These are phyloP conservation scores for Cynopterus brachyotis DNA, from an alignment of 2,113 vertebrate species.

Conservation along the genomic window DNA sequence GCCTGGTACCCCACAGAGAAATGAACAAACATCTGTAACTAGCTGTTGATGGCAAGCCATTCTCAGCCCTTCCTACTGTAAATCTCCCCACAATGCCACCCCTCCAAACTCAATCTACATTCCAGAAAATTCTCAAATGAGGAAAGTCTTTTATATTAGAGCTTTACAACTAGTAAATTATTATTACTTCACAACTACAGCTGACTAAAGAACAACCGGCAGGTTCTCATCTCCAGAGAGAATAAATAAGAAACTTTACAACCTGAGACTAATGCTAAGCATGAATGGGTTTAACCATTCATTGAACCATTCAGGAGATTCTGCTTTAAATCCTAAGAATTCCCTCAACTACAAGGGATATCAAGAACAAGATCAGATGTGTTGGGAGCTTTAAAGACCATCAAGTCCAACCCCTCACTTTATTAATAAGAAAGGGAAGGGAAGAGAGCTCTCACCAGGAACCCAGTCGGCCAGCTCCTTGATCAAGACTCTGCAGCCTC, in stretches of 20 bases:
- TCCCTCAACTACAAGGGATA: not conserved
- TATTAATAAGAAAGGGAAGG: not conserved
- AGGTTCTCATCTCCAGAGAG: conserved; percentile 68
- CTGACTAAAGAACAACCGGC: conserved; percentile 72
- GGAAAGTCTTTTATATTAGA: conserved; percentile 65
- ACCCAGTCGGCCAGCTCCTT: not conserved
- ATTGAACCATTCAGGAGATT: not conserved
- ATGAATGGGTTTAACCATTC: conserved; percentile 49
- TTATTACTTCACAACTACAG: conserved; percentile 44
- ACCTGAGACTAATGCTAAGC: conserved; percentile 67
- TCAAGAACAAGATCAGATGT: not conserved
- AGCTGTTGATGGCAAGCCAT: not conserved
- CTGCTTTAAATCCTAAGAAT: not conserved
- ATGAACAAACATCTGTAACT: not conserved
- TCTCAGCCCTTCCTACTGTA: not conserved
- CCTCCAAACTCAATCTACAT: not conserved
- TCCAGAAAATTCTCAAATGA: not conserved
- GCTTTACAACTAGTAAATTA: conserved; percentile 64
- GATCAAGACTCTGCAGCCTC: not conserved
- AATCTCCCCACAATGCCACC: not conserved
- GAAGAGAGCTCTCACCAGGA: not conserved
- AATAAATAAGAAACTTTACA: conserved; percentile 62
- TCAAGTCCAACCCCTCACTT: not conserved
- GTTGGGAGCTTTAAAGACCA: not conserved
- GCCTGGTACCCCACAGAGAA: conserved; percentile 16